These are phyloP conservation scores for Zoroaster sp. DNA, from an alignment of 53 echinoderm and acorn worm genomes.

Conservation along the genomic window DNA sequence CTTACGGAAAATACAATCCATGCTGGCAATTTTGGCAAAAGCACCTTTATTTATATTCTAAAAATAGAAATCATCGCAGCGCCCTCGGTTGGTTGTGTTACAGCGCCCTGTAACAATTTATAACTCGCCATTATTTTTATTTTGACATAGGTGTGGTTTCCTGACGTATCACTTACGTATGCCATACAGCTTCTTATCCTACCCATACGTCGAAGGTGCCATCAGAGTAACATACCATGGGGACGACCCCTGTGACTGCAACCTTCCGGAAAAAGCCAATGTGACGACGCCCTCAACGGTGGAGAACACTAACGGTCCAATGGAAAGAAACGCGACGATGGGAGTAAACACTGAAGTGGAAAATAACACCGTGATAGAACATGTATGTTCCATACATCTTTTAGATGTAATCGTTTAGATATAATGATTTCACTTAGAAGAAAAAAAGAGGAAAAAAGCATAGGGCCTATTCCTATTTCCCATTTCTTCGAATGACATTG, in stretches of 20 bases:
- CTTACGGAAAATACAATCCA: not conserved
- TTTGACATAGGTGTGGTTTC: slow-evolving; percentile 74
- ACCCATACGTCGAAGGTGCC: slow-evolving; percentile 50
- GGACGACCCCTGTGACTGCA: slow-evolving; percentile 46
- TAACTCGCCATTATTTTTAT: no score
- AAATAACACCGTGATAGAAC: not conserved
- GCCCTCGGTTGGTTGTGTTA: no score
- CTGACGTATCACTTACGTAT: slow-evolving; percentile 76
- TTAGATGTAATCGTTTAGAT: no score
- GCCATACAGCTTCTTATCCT: slow-evolving; percentile 68
- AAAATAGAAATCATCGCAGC: no score
- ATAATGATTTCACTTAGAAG: no score
- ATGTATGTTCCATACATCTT: no score
- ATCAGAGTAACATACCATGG: slow-evolving; percentile 61
- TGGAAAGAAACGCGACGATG: not conserved
- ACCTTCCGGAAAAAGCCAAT: not conserved
- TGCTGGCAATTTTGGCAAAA: not conserved
- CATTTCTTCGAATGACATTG: no score
- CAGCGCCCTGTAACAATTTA: no score
- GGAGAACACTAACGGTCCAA: not conserved
- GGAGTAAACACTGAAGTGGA: not conserved
- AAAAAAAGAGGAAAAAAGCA: no score
- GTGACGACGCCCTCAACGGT: not conserved
- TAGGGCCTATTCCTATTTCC: no score
- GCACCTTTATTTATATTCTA: not conserved